A percentile compares a stretch with the other conserved stretches of the same genome.
Conservation (phyloP, 2,113 vertebrate species). For the Sander lucioperca region DNA sequence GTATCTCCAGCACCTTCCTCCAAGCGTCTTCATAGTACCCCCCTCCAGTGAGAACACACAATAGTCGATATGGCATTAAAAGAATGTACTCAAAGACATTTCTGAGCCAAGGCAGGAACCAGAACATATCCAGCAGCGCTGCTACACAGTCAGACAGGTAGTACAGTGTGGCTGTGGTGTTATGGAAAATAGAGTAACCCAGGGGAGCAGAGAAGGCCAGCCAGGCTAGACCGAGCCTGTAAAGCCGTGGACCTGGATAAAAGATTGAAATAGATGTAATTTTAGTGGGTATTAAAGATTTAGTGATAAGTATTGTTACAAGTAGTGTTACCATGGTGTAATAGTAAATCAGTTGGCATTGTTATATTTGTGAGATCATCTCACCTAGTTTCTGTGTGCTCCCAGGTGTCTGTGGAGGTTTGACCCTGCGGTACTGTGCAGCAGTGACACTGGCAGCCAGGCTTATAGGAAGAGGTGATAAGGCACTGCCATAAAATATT, state of each 20-base stretch:
- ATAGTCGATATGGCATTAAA: conserved; percentile 85
- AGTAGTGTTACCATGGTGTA: not conserved
- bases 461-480: conserved; percentile 90
- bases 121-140: conserved; percentile 86
- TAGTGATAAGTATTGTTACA: not conserved
- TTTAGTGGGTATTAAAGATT: not conserved
- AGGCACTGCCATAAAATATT: conserved; percentile 87
- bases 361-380: not conserved
- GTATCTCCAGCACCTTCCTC: conserved; percentile 87
- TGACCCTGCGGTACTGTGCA: conserved; percentile 83
- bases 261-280: not conserved
- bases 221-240: conserved; percentile 86
- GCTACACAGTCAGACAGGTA: conserved; percentile 84
- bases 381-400: conserved; percentile 75
- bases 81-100: conserved; percentile 83
- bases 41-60: conserved; percentile 79
- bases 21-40: conserved; percentile 86
- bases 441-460: conserved; percentile 87
- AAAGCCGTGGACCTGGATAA: conserved; percentile 83
- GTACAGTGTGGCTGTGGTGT: conserved; percentile 86
- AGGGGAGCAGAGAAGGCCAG: conserved; percentile 88
- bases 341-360: not conserved
- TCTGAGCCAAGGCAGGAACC: conserved; percentile 87
- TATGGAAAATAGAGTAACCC: conserved; percentile 85
- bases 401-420: conserved; percentile 39